Conservation (phyloP, 2,888 invertebrate genomes). For the Itoplectis maculator region DNA sequence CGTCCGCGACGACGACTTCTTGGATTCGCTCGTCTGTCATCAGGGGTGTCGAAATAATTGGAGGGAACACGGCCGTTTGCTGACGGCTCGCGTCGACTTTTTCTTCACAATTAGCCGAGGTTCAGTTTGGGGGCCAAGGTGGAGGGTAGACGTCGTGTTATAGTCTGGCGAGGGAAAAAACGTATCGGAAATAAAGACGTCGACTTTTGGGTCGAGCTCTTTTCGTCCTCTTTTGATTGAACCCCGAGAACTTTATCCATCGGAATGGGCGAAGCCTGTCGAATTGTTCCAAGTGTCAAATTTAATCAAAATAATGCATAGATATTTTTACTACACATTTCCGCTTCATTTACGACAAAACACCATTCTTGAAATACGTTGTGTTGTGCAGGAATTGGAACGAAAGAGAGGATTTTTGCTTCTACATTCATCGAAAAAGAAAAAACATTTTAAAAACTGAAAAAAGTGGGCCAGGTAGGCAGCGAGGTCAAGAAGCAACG, state of each 20-base stretch:
- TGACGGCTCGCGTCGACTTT: slow-evolving; percentile 20
- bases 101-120: slow-evolving; percentile 44
- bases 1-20: slow-evolving; percentile 15
- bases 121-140: too few species aligned
- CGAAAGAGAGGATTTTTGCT: slow-evolving; percentile 5
- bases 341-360: too few species aligned
- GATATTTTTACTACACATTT: too few species aligned
- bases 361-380: neutral
- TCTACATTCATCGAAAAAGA: neutral
- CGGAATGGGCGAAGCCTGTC: too few species aligned
- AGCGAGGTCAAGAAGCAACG: neutral
- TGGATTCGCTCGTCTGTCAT: slow-evolving; percentile 48
- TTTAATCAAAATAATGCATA: too few species aligned
- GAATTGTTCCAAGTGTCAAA: too few species aligned
- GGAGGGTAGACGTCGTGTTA: too few species aligned
- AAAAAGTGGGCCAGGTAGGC: neutral
- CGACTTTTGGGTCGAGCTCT: too few species aligned
- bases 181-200: too few species aligned
- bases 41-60: slow-evolving; percentile 61
- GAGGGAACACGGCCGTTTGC: slow-evolving; percentile 24
- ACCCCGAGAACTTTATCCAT: too few species aligned
- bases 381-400: neutral
- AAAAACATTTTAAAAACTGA: too few species aligned
- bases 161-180: neutral
- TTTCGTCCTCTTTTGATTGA: too few species aligned